Evolutionary conservation across 2,888 invertebrate species (phyloP).

Genomic region (Morinoia aosen): DNA sequence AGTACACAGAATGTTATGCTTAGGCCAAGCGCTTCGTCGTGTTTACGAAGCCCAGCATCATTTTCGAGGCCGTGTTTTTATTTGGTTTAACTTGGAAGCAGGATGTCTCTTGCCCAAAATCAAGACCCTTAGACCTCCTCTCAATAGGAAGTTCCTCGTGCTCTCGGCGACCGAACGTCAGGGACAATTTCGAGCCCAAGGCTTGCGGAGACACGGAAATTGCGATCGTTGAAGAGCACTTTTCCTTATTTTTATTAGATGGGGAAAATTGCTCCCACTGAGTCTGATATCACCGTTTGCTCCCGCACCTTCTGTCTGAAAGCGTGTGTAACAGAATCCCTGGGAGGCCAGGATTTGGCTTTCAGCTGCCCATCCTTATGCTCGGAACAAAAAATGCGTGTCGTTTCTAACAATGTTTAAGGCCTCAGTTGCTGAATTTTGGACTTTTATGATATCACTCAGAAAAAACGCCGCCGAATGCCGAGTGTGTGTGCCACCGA

Average conservation of each 20-base stretch:
- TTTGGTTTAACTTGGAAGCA: slow-evolving; percentile 17
- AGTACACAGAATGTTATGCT: not conserved
- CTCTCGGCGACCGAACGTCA: slow-evolving; percentile 41
- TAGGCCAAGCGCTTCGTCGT: not conserved
- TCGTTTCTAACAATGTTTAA: not conserved
- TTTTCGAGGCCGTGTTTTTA: not conserved
- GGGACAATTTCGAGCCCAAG: slow-evolving; percentile 42
- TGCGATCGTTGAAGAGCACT: slow-evolving; percentile 48
- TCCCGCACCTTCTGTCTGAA: slow-evolving; percentile 30
- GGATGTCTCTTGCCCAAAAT: slow-evolving; percentile 16
- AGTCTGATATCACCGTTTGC: slow-evolving; percentile 38
- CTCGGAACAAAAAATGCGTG: not conserved
- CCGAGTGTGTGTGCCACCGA: not conserved
- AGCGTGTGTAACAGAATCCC: not conserved
- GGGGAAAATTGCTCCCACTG: slow-evolving; percentile 43
- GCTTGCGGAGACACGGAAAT: slow-evolving; percentile 46
- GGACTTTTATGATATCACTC: not conserved
- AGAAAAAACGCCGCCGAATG: not conserved
- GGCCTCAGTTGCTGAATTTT: not conserved
- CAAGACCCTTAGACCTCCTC: slow-evolving; percentile 13
- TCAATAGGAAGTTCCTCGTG: slow-evolving; percentile 50
- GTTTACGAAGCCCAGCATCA: slow-evolving; percentile 3
- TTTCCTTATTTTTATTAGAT: slow-evolving; percentile 45
- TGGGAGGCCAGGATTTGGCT: not conserved
- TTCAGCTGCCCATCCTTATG: not conserved